Percentiles rank a stretch among this genome's conserved stretches.
Conservation (phyloP, 2,113 vertebrate genomes). For the crab-eating macaque (Macaca fascicularis) region DNA sequence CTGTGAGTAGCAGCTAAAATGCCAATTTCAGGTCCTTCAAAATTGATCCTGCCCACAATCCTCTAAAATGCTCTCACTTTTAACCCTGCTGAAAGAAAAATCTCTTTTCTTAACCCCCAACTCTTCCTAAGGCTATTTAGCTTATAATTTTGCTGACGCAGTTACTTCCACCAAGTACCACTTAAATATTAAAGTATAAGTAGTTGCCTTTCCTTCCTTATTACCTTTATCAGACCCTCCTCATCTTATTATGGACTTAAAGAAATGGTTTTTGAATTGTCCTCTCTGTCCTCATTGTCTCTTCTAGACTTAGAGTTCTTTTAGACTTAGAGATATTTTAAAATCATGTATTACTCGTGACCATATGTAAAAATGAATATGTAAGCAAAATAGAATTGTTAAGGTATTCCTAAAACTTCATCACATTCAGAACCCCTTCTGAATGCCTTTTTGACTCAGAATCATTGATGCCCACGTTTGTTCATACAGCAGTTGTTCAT, state of each 20-base stretch:
- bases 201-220: neutral
- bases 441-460: neutral
- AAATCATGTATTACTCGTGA: neutral
- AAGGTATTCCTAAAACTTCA: neutral
- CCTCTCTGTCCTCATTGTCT: neutral
- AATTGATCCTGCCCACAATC: constrained; percentile 2
- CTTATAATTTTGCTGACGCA: neutral
- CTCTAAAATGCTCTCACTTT: constrained; percentile 35
- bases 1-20: constrained; percentile 29
- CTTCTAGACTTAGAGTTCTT: neutral
- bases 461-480: neutral
- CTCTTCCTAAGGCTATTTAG: neutral
- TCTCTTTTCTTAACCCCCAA: constrained; percentile 25
- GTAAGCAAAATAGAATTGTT: neutral
- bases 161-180: neutral
- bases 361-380: neutral
- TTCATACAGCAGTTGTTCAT: neutral
- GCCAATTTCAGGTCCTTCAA: constrained; percentile 26
- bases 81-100: constrained; percentile 15
- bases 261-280: neutral
- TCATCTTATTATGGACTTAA: neutral
- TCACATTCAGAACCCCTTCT: neutral
- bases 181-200: neutral
- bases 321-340: neutral
- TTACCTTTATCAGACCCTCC: neutral